phyloP scores from a whole-genome alignment of 2,797 vertebrate species.

The Champsocephalus gunnari region DNA sequence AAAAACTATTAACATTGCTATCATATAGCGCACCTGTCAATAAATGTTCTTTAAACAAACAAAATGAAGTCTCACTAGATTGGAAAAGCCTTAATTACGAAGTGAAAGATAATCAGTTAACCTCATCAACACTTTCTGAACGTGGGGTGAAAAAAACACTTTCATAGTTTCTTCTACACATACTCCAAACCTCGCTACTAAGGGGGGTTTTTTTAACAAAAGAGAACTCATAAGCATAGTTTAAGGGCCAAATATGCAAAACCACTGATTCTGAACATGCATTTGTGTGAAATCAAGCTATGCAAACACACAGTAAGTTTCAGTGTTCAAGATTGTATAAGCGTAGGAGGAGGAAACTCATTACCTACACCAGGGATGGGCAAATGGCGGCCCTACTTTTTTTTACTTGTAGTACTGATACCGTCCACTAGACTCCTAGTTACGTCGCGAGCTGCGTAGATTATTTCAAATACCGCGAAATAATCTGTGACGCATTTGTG shows the following conservation, averaged over 20 bases:
- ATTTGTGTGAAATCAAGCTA: not conserved
- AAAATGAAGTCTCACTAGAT: not conserved
- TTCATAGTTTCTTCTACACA: slow-evolving; percentile 10
- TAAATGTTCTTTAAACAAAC: not conserved
- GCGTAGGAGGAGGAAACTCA: no score
- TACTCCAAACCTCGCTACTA: slow-evolving; percentile 14
- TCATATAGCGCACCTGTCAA: no score
- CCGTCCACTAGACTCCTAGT: no score
- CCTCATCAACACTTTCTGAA: not conserved
- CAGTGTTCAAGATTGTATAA: no score
- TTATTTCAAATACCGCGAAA: no score
- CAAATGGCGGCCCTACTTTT: no score
- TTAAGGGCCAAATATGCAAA: not conserved
- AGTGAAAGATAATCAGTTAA: slow-evolving; percentile 2
- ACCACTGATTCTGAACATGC: not conserved
- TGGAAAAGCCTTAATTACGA: not conserved
- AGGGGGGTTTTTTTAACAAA: slow-evolving; percentile 3
- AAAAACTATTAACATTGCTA: no score
- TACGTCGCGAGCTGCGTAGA: no score
- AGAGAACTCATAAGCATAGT: slow-evolving; percentile 33
- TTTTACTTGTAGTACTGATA: no score
- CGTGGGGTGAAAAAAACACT: slow-evolving; percentile 32
- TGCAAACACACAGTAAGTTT: not conserved
- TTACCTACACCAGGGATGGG: no score
- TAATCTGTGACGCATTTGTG: no score